Evolutionary conservation across 2,113 vertebrate genomes (phyloP).

Genomic region (Solea senegalensis): DNA sequence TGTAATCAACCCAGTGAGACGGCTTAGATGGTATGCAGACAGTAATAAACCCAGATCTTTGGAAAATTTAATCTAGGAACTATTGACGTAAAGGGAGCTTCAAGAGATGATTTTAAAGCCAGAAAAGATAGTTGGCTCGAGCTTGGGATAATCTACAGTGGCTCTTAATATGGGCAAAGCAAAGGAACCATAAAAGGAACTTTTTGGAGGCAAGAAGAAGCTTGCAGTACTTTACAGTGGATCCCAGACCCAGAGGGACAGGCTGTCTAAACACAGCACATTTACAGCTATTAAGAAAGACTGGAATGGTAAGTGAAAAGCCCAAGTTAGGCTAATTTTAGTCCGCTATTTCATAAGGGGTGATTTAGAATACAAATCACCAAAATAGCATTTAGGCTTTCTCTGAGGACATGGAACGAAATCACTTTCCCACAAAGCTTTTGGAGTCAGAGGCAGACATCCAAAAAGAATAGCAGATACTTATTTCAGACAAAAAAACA

Average conservation of each 20-base stretch:
- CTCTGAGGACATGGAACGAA: conserved; percentile 67
- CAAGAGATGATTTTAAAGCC: conserved; percentile 31
- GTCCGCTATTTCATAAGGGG: conserved; percentile 73
- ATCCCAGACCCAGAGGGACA: conserved; percentile 68
- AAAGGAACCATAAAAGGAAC: conserved; percentile 76
- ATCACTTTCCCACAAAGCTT: conserved; percentile 77
- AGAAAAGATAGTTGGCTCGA: conserved; percentile 39
- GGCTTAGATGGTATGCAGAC: conserved; percentile 54
- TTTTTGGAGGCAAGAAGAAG: conserved; percentile 60
- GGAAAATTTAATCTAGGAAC: conserved; percentile 18
- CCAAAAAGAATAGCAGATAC: conserved; percentile 12
- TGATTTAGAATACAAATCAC: conserved; percentile 71
- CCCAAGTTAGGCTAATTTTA: conserved; percentile 76
- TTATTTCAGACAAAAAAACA: background rate
- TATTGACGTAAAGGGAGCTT: conserved; percentile 57
- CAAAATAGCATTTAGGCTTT: conserved; percentile 70
- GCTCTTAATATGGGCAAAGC: conserved; percentile 61
- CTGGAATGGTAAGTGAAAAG: conserved; percentile 60
- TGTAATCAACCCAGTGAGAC: conserved; percentile 65
- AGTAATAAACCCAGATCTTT: conserved; percentile 54
- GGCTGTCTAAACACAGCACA: conserved; percentile 71
- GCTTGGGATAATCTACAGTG: conserved; percentile 64
- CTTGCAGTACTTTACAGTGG: conserved; percentile 48
- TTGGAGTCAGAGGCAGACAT: conserved; percentile 22
- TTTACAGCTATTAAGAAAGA: conserved; percentile 68